Evolutionary conservation across 2,113 vertebrate genomes (phyloP), one percentile per base, ranked within the genome.

Genomic region (Leuciscus idus): DNA sequence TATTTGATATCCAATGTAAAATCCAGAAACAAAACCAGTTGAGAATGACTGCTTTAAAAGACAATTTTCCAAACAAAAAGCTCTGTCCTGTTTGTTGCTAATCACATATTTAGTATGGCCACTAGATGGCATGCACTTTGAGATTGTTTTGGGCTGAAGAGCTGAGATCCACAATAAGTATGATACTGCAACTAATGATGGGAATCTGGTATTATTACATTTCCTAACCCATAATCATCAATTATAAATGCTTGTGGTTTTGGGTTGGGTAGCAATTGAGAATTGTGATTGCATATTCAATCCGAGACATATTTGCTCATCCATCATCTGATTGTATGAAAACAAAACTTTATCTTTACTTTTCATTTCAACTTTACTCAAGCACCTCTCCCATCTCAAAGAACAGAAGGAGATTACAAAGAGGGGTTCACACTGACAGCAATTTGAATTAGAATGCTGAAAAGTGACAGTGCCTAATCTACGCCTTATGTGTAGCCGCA

Each of bases 161-260:
- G 33, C 75, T 84, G 73, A 76, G 43, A 59, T 84, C 59, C 12
- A 43, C 30, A 75, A 50, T 52, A 76, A 21, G 76, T 68, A 57
- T 81, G 68, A 81, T 55, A 15, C 61, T 57, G 64, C 84, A 83
- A 57, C 36, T 84, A 82, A 81, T 78, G 36, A 68, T 36, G 73
- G 39, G 55, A 86, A 86, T 85, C 84, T 84, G 43, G 12, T 62
- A 13, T 43, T 64, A 43, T 62, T 80, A 55, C 36, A 64, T 75
- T 83, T 86, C 76, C 70, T 50, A 83, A 86, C 82, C 57, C 85
- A 48, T 70, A 84, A 84, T 89, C 81, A 81, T 62, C 73, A 68
- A 86, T 66, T 83, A 39, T 43, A 57, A 66, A 84, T 59, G 30
- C 43, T 66, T 55, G 55, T 64, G 82, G 72, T 70, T 50, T 52